Conservation (phyloP, 2,113 vertebrate species). For the Rhegmatorhina hoffmannsi region DNA sequence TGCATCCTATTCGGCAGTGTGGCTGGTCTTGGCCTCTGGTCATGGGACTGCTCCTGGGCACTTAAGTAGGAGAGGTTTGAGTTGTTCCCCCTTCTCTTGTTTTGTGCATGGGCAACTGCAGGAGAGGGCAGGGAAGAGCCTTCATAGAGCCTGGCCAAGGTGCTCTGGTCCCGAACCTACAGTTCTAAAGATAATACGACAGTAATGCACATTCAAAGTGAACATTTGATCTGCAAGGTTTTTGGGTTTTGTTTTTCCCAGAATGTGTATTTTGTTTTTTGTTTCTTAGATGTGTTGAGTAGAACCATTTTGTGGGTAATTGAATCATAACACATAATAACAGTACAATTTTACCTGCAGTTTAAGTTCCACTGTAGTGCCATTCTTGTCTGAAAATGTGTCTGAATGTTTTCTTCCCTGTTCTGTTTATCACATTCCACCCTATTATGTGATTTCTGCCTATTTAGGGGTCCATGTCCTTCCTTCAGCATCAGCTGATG, state of each 20-base stretch:
- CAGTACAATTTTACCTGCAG: neutral
- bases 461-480: accelerated
- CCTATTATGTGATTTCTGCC: accelerated
- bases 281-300: neutral
- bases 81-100: neutral
- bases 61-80: accelerated
- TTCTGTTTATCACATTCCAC: accelerated
- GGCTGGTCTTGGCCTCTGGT: neutral
- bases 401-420: neutral
- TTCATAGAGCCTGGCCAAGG: neutral
- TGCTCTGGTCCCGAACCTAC: neutral
- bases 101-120: accelerated
- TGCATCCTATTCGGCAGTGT: accelerated
- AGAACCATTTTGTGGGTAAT: neutral
- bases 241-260: neutral
- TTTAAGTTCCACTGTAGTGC: neutral
- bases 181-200: accelerated
- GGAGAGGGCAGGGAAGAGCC: neutral
- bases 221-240: accelerated
- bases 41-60: accelerated
- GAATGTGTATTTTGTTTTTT: neutral
- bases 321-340: neutral
- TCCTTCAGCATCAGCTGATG: neutral
- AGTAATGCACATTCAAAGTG: neutral
- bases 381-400: neutral